Evolutionary conservation across 2,797 vertebrate genomes (phyloP).

Genomic region (Sylvia borin): DNA sequence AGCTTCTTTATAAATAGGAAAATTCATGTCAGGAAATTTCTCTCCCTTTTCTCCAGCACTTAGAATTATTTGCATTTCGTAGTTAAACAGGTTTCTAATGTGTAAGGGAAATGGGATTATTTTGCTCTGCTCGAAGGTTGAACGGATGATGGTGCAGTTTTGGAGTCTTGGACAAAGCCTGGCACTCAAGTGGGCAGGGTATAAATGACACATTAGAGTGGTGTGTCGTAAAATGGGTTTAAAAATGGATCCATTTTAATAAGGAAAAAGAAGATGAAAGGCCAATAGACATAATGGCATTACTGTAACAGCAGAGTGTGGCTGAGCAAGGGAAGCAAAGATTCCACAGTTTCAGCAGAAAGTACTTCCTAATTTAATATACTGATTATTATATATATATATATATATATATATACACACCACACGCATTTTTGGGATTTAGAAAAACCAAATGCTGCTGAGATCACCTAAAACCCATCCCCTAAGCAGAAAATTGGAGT

Average conservation of each 20-base stretch:
- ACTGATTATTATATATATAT: background rate
- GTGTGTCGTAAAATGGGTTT: background rate
- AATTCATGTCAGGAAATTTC: background rate
- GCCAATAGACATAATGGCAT: background rate
- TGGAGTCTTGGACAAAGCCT: conserved; percentile 2
- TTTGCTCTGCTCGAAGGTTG: background rate
- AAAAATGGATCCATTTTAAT: conserved; percentile 11
- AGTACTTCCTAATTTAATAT: background rate
- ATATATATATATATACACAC: too few species aligned
- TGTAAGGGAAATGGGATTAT: conserved; percentile 5
- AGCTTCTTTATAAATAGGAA: background rate
- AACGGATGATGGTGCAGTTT: background rate
- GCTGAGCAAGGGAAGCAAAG: background rate
- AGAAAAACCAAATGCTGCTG: background rate
- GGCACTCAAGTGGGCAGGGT: background rate
- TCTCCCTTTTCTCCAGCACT: background rate
- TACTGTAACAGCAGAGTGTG: background rate
- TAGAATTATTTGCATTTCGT: conserved; percentile 26
- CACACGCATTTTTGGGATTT: background rate
- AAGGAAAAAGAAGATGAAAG: background rate
- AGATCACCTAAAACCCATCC: background rate
- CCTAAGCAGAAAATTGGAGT: background rate
- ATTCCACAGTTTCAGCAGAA: conserved; percentile 21
- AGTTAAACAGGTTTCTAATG: background rate
- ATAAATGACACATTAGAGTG: background rate